Evolutionary conservation across 1,140 invertebrate genomes (phyloP), one percentile per base, ranked within the genome.

Genomic region (Papilio dardanus): DNA sequence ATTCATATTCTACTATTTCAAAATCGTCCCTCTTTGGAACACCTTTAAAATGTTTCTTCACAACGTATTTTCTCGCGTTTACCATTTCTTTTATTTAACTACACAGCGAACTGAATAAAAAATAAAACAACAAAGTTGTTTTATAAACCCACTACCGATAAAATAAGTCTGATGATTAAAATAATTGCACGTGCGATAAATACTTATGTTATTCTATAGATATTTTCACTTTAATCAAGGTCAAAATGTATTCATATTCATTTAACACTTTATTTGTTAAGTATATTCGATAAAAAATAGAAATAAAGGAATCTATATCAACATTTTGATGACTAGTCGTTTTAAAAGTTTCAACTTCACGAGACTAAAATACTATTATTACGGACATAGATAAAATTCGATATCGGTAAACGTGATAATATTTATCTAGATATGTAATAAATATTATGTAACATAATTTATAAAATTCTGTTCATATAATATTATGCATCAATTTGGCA

Each of bases 11-110:
- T 1, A 88, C 83, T 4, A 94, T 80, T 80, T 93, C 80, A 24
- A 91, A 92, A 77, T 94, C 91, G 3, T 85, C 80, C 6, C 79
- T 68, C 71, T 91, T 93, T 0, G 92, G 92, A 6, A 86, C 35
- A n/a, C 92, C 92, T 58, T 92, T 28, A 71, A 93, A 93, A 24
- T 80, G 67, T 33, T 86, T 89, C 21, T 82, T 85, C 0, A 92
- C 86, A 0, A 92, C 85, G 74, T 92, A 93, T 76, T 88, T 86
- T 12, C 81, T 77, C 71, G 83, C 82, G 46, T 82, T 83, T 19
- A 86, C 82, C 86, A 86, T 85, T 28, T 77, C 80, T 50, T 21
- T 35, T 58, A 21, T 3, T 28, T 24, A 58, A 28, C 14, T 58
- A 10, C 21, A 54, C 50, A 24, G 7, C 6, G 21, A 58, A 58